Evolutionary conservation across 2,888 invertebrate species (phyloP), one percentile per base, ranked within the genome.

Genomic region (Drosophila quinaria): DNA sequence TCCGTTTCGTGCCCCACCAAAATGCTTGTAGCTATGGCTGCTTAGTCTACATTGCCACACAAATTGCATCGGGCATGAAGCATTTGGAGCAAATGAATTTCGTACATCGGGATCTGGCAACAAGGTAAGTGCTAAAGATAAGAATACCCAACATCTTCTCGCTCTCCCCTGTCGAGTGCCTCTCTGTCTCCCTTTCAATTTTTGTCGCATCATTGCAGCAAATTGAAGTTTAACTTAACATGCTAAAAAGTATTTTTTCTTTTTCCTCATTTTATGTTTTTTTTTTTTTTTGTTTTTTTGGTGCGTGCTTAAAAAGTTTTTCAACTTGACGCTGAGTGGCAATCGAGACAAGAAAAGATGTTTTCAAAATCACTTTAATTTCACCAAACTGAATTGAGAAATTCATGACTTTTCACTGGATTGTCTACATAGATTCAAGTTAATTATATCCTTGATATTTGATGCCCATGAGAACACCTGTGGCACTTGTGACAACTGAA

Each of bases 61-160:
- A 98, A 94, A 96, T 97, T 92, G 96, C 97, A 82, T 96, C 97
- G 70, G 97, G 97, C 79, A 97, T 97, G 97, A 97, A 97, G 93
- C 97, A 97, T 93, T 94, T 97, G 92, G 97, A 97, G 93, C 95
- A 96, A 80, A 94, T 96, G 92, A 95, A 96, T 93, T 97, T 96
- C 93, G 96, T 97, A 80, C 97, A 97, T 93, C 95, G 96, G 90
- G 97, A 97, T 93, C 94, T 97, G 87, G 97, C 97, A 80, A 95
- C 97, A 85, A 95, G 96, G 96, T 96, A 94, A 94, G 92, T 91
- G 74, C 70, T 70, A 56, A 56, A 77, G 80, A 80, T 71, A 75
- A 69, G 78, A 52, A 54, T 33, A 31, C 55, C 46, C 59, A 22
- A 13, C 44, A 19, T 22, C 39, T 11, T 17, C 15, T 15, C 22